Conservation (phyloP, 1,140 invertebrate genomes). For the Idris sp. region DNA sequence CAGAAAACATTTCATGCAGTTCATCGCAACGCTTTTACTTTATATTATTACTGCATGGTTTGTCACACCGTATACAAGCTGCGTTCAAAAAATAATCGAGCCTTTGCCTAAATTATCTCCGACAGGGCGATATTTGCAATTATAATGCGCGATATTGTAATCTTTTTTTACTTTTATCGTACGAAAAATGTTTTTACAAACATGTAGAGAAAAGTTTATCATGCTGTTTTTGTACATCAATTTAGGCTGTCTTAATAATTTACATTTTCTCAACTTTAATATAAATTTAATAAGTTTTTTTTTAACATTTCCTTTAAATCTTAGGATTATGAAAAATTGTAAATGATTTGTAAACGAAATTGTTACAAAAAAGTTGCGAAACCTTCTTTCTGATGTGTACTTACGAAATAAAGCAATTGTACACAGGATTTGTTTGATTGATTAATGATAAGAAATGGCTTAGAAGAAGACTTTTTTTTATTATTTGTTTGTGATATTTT, state of each 20-base stretch:
- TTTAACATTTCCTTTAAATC: too few relatives aligned
- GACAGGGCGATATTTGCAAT: constrained; percentile 44
- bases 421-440: too few relatives aligned
- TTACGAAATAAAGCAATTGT: too few relatives aligned
- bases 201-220: constrained; percentile 26
- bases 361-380: too few relatives aligned
- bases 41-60: constrained; percentile 19
- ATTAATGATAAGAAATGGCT: constrained; percentile 11
- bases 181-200: constrained; percentile 33
- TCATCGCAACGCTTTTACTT: constrained; percentile 15
- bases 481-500: constrained; percentile 32
- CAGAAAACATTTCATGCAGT: too few relatives aligned
- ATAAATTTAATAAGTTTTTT: too few relatives aligned
- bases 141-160: constrained; percentile 39
- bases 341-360: too few relatives aligned
- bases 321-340: constrained; percentile 16
- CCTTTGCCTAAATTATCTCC: constrained; percentile 32
- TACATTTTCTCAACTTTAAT: too few relatives aligned
- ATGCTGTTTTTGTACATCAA: constrained; percentile 19
- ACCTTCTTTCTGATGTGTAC: too few relatives aligned
- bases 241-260: too few relatives aligned
- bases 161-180: constrained; percentile 48
- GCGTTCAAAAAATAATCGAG: constrained; percentile 23
- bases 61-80: constrained; percentile 21
- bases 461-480: too few relatives aligned